A percentile compares a stretch with the other conserved stretches of the same genome.
phyloP scores from a whole-genome alignment of 2,888 invertebrate genomes.

The Molorchus minor region DNA sequence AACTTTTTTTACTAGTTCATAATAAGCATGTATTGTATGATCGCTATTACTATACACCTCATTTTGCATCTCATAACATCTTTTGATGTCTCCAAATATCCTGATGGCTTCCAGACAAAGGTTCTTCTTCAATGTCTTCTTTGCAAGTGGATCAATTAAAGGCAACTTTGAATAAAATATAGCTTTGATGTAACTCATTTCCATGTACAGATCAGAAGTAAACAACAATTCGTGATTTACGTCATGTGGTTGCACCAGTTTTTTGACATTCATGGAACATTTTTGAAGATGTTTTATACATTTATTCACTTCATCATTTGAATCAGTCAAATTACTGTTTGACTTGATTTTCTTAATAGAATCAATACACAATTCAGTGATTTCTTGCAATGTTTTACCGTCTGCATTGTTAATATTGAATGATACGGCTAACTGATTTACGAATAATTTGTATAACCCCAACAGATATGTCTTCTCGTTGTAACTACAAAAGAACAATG shows the following conservation, averaged over 20 bases:
- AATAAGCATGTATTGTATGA: slow-evolving; percentile 64
- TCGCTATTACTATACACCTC: slow-evolving; percentile 57
- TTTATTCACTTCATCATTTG: slow-evolving; percentile 37
- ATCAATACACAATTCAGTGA: slow-evolving; percentile 29
- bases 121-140: slow-evolving; percentile 75
- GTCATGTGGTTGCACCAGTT: slow-evolving; percentile 25
- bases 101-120: slow-evolving; percentile 76
- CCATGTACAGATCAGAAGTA: slow-evolving; percentile 54
- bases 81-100: slow-evolving; percentile 67
- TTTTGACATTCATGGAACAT: slow-evolving; percentile 27
- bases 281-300: slow-evolving; percentile 37
- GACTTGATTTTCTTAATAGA: slow-evolving; percentile 25
- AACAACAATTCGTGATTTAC: slow-evolving; percentile 27
- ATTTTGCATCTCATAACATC: slow-evolving; percentile 68
- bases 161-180: slow-evolving; percentile 71
- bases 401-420: slow-evolving; percentile 19
- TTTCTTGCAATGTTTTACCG: slow-evolving; percentile 32
- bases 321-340: slow-evolving; percentile 9
- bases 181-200: slow-evolving; percentile 67
- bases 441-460: slow-evolving; percentile 38
- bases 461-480: slow-evolving; percentile 44
- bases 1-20: slow-evolving; percentile 61
- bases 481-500: slow-evolving; percentile 38
- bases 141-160: slow-evolving; percentile 84
- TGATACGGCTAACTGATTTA: slow-evolving; percentile 35